Conservation (phyloP, 2,113 vertebrate genomes). For the Lates calcarifer region DNA sequence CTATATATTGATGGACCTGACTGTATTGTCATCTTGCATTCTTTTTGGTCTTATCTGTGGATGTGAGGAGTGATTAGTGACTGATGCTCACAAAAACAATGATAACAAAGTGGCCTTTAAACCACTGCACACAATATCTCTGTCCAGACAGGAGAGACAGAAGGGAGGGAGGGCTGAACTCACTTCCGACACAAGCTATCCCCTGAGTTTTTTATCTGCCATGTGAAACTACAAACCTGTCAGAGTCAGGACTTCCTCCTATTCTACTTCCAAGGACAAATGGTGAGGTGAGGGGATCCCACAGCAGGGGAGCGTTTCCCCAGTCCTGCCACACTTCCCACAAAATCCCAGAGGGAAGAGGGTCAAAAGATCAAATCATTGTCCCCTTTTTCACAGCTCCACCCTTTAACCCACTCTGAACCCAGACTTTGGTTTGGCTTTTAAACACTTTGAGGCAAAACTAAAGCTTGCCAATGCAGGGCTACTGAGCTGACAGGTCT, state of each 20-base stretch:
- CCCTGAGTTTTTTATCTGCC: constrained; percentile 88
- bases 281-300: constrained; percentile 89
- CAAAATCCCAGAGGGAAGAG: constrained; percentile 49
- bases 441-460: constrained; percentile 24
- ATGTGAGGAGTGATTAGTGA: constrained; percentile 13
- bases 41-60: constrained; percentile 2
- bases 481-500: constrained; percentile 10
- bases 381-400: constrained; percentile 61
- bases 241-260: constrained; percentile 97
- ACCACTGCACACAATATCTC: background rate
- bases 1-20: background rate
- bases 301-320: constrained; percentile 80
- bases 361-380: constrained; percentile 71
- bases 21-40: background rate
- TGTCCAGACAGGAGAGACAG: constrained; percentile 13
- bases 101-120: constrained; percentile 23
- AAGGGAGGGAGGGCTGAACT: constrained; percentile 36
- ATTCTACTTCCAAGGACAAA: constrained; percentile 92
- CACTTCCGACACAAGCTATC: constrained; percentile 72
- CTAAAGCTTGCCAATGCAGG: background rate
- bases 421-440: constrained; percentile 12
- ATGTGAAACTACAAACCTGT: constrained; percentile 92
- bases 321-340: constrained; percentile 74
- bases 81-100: constrained; percentile 14
- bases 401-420: constrained; percentile 54